phyloP scores from a whole-genome alignment of 2,797 vertebrate genomes.

The Clarias platycephalus region DNA sequence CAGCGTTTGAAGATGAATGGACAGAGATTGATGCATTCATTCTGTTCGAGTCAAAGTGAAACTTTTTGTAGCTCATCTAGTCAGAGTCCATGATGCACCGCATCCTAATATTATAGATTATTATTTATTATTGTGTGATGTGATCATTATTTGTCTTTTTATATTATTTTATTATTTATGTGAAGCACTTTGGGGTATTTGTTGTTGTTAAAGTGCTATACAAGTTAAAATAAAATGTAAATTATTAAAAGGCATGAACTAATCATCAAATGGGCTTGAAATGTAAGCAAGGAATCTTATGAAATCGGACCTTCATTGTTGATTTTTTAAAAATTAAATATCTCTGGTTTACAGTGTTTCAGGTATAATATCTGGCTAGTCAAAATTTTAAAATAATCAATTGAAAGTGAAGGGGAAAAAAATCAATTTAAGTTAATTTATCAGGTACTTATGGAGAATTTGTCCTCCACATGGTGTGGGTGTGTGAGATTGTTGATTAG shows the following conservation, averaged over 20 bases:
- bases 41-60: background rate
- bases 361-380: background rate
- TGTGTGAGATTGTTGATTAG: constrained; percentile 61
- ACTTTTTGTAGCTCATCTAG: background rate
- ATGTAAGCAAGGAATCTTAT: background rate
- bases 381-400: background rate
- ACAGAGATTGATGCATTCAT: background rate
- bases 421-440: background rate
- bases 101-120: no score
- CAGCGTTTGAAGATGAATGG: background rate
- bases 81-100: background rate
- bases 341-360: background rate
- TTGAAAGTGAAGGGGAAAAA: background rate
- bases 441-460: constrained; percentile 52
- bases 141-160: no score
- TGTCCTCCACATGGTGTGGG: constrained; percentile 41
- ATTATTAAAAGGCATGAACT: background rate
- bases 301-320: background rate
- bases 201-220: no score
- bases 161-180: no score
- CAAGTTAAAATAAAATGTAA: background rate
- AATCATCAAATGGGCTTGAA: background rate
- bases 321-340: background rate
- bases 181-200: no score
- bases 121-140: no score